These are phyloP conservation scores for Drosophila sucinea DNA, from an alignment of 1,140 invertebrate species.

Conservation along the genomic window DNA sequence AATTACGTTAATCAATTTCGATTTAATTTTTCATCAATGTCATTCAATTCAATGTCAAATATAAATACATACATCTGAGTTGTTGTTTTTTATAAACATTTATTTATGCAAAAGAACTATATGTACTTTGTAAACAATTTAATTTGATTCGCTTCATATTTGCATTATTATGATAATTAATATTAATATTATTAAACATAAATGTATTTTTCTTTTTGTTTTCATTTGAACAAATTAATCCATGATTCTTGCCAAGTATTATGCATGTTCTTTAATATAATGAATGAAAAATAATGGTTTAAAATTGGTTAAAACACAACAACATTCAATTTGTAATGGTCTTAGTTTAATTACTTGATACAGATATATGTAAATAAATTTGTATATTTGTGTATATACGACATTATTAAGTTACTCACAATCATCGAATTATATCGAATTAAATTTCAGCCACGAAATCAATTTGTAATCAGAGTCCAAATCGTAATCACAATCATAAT, in stretches of 20 bases:
- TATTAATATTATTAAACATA: constrained; percentile 17
- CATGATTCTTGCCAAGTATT: neutral
- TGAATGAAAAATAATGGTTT: constrained; percentile 8
- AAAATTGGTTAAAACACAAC: constrained; percentile 8
- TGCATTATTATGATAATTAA: constrained; percentile 22
- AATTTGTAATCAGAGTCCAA: constrained; percentile 22
- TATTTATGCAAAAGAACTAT: constrained; percentile 76
- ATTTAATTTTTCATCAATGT: neutral
- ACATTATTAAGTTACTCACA: constrained; percentile 34
- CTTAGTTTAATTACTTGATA: constrained; percentile 7
- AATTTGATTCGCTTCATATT: constrained; percentile 52
- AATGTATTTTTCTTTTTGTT: constrained; percentile 22
- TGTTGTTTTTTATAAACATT: constrained; percentile 71
- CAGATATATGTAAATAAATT: constrained; percentile 37
- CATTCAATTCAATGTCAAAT: neutral
- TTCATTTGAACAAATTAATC: constrained; percentile 43
- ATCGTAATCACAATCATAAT: constrained; percentile 33
- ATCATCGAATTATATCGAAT: constrained; percentile 46
- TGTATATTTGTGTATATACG: constrained; percentile 36
- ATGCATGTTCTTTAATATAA: neutral
- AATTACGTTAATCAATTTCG: too few relatives aligned
- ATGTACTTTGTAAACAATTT: constrained; percentile 45
- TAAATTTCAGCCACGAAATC: constrained; percentile 39
- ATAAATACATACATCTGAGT: neutral
- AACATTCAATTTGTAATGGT: constrained; percentile 9